Evolutionary conservation across 2,113 vertebrate species (phyloP).

Genomic region (Cranoglanis bouderius): DNA sequence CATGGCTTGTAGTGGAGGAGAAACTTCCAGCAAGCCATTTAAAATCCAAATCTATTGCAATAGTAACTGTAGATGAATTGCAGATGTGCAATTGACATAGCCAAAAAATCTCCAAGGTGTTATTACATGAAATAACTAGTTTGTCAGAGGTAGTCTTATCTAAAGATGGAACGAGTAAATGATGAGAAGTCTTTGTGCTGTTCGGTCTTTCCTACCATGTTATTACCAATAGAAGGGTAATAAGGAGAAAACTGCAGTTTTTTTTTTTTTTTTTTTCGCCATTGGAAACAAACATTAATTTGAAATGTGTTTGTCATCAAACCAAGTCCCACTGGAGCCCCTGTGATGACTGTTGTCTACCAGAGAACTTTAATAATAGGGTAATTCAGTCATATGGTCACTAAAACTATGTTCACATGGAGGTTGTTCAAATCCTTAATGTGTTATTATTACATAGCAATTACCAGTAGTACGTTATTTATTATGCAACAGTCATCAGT

Average conservation of each 20-base stretch:
- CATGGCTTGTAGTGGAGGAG: constrained; percentile 16
- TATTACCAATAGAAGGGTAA: constrained; percentile 48
- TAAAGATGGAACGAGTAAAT: constrained; percentile 40
- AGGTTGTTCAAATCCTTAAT: constrained; percentile 36
- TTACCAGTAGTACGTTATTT: constrained; percentile 30
- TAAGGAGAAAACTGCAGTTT: constrained; percentile 15
- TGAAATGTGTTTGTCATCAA: constrained; percentile 47
- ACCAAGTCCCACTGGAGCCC: constrained; percentile 41
- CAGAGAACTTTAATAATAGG: constrained; percentile 37
- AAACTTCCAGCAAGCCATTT: constrained; percentile 49
- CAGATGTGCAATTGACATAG: constrained; percentile 36
- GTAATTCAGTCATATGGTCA: constrained; percentile 39
- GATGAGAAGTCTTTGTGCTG: constrained; percentile 51
- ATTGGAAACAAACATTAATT: constrained; percentile 55
- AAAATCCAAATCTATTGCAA: constrained; percentile 39
- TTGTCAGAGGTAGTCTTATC: constrained; percentile 48
- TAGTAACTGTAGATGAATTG: constrained; percentile 36
- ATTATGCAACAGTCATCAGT: constrained; percentile 18
- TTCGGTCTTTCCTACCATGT: constrained; percentile 46
- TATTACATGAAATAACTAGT: constrained; percentile 45
- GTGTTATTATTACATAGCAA: constrained; percentile 32
- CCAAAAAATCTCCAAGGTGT: constrained; percentile 39
- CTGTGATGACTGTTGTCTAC: constrained; percentile 45
- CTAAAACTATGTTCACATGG: constrained; percentile 26
- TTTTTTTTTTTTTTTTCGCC: constrained; percentile 22